A percentile compares a stretch with the other conserved stretches of the same genome.
Evolutionary conservation across 2,113 vertebrate genomes (phyloP).

Genomic region (Columba janthina): DNA sequence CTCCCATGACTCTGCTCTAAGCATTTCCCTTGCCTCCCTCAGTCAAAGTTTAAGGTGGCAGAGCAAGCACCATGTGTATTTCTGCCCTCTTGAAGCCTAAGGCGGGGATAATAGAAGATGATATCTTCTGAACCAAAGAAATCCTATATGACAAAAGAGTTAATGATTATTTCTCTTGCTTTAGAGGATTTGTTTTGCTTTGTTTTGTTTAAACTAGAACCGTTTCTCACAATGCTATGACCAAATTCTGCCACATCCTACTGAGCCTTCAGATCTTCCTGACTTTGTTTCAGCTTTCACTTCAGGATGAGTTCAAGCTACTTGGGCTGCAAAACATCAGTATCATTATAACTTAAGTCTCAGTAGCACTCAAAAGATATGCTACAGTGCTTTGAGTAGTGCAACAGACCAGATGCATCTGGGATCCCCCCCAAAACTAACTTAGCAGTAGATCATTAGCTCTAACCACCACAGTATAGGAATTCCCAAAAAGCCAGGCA

Average conservation of each 20-base stretch:
- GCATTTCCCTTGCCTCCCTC: constrained; percentile 67
- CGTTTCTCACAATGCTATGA: neutral
- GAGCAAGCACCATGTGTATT: constrained; percentile 50
- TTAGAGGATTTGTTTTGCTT: constrained; percentile 42
- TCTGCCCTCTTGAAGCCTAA: constrained; percentile 40
- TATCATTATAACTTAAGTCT: neutral
- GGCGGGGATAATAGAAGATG: neutral
- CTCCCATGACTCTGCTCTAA: constrained; percentile 64
- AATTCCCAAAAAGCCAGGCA: neutral
- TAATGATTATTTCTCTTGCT: constrained; percentile 65
- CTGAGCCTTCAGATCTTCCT: neutral
- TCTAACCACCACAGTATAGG: neutral
- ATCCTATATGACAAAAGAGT: constrained; percentile 59
- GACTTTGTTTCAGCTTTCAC: neutral
- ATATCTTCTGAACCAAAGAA: constrained; percentile 62
- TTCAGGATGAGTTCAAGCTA: neutral
- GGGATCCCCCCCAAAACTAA: neutral
- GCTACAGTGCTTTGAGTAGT: neutral
- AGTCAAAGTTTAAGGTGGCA: constrained; percentile 74
- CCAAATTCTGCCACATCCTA: constrained; percentile 8
- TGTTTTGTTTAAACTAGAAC: constrained; percentile 51
- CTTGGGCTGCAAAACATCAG: neutral
- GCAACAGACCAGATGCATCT: neutral
- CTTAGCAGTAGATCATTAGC: neutral
- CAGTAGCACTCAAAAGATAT: neutral